These are phyloP conservation scores for Greenwoodochromis staneri DNA, from an alignment of 2,113 vertebrate species.

Conservation along the genomic window DNA sequence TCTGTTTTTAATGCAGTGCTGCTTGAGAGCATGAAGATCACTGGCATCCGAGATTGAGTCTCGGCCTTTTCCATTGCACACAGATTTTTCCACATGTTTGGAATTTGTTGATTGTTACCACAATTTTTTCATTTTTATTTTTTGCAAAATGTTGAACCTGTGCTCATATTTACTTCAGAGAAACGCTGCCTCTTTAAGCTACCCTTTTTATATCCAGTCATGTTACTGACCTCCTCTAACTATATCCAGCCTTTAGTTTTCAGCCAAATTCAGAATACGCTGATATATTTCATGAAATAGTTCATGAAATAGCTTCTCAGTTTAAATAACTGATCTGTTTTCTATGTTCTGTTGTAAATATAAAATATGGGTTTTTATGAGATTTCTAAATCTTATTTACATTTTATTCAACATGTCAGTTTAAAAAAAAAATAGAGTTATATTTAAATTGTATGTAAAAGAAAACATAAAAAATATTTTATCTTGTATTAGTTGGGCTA, in stretches of 20 bases:
- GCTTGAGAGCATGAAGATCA: neutral
- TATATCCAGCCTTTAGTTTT: neutral
- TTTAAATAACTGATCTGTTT: neutral
- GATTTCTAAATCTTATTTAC: fast-evolving
- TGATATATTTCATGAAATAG: neutral
- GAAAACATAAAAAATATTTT: neutral
- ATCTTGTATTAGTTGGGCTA: neutral
- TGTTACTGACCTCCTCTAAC: neutral
- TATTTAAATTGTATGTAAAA: neutral
- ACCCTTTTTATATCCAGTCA: neutral
- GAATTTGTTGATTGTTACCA: neutral
- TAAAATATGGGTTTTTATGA: neutral
- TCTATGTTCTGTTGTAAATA: neutral
- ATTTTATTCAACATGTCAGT: neutral
- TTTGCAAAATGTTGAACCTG: neutral
- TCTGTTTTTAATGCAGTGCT: neutral
- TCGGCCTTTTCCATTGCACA: fast-evolving
- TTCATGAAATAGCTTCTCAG: neutral
- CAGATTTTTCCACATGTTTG: neutral
- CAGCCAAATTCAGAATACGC: neutral
- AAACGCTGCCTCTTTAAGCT: neutral
- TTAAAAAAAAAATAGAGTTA: neutral
- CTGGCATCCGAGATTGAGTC: neutral
- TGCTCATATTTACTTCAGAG: neutral
- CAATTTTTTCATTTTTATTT: fast-evolving